phyloP scores from a whole-genome alignment of 2,113 vertebrate species.

The Lagopus muta region DNA sequence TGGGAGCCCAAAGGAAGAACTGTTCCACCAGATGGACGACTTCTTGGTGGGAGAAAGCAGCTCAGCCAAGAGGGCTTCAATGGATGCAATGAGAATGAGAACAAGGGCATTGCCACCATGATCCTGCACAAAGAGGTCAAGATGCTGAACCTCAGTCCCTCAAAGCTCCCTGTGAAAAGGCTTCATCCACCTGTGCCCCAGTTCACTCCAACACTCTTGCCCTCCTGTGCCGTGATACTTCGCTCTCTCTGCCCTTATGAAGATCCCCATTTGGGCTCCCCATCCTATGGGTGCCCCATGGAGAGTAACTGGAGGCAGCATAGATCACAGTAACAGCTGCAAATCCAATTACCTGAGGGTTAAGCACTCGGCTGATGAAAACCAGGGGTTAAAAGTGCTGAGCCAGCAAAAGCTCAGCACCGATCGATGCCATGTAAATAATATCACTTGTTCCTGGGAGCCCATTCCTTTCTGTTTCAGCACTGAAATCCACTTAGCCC shows the following conservation, averaged over 20 bases:
- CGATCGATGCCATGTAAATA: slow-evolving; percentile 3
- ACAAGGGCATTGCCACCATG: fast-evolving
- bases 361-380: slow-evolving; percentile 52
- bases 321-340: background rate
- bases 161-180: background rate
- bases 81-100: background rate
- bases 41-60: background rate
- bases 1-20: background rate
- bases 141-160: fast-evolving
- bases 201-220: background rate
- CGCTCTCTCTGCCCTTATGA: no score
- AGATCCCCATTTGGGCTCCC: background rate
- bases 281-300: background rate
- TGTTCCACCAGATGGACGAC: fast-evolving
- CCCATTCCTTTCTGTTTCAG: background rate
- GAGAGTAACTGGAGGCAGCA: background rate
- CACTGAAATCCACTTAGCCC: background rate
- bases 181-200: background rate
- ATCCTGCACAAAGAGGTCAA: fast-evolving
- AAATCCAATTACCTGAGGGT: slow-evolving; percentile 64
- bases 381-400: slow-evolving; percentile 6
- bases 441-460: background rate
- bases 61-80: background rate
- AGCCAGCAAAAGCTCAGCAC: slow-evolving; percentile 33
- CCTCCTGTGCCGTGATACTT: no score